Base-by-base conservation (phyloP, 2,888 invertebrate genomes). In the Diarsia rubi region DNA sequence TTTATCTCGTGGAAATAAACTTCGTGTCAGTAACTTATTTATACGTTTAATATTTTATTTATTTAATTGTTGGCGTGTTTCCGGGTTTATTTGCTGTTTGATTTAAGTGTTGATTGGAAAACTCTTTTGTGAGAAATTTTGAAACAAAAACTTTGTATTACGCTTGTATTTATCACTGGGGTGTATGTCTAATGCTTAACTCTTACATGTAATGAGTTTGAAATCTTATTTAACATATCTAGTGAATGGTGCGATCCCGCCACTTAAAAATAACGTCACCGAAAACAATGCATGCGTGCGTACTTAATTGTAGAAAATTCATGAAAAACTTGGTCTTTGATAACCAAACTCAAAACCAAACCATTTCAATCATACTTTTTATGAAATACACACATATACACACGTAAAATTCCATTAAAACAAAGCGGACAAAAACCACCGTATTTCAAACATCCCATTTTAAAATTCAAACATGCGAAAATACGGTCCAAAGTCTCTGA, bases 381-480 rank as follows among this genome's bases (percentile, higher is more conserved):
- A 0, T 4, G 31, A 19, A 3, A 19, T 52, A 3, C 16, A 8
- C 21, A 19, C 9, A 24, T 1, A 5, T 19, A 4, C 16, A 19
- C 8, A 31, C 4, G n/a, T n/a, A 27, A 42, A n/a, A 14, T 42
- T 54, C 44, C 12, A 45, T 27, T 42, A 47, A 47, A 6, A 8
- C 21, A 19, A 52, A 37, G n/a, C 8, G 31, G 4, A 57, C 37
- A 63, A 67, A 45, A 67, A 57, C 27, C 16, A 45, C 12, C n/a
- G 3, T 42, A 31, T 66, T 66, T 45, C n/a, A 49, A 66, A 57
- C 16, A 73, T 31, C 31, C 37, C 19, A 42, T 83, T 79, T 69
- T 59, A 31, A 71, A 81, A 66, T 69, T 45, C 27, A 71, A 69
- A 75, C 62, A 72, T 57, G 49, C 52, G 69, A 67, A 75, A 73